A percentile compares a stretch with the other conserved stretches of the same genome.
These are phyloP conservation scores for Dipodomys merriami DNA, from an alignment of 2,113 vertebrate species.

Conservation along the genomic window DNA sequence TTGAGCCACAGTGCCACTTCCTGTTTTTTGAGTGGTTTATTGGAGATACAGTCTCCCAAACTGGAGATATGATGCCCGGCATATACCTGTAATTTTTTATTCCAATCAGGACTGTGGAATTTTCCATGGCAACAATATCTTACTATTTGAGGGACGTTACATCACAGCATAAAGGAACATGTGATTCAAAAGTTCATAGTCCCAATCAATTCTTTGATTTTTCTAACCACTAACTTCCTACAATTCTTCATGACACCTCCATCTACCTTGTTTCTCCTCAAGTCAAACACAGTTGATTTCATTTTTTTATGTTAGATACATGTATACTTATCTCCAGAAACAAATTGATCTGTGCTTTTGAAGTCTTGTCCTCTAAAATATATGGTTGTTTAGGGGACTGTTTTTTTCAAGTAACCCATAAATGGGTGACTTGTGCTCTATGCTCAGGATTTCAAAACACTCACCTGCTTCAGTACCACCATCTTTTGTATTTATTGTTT, in stretches of 20 bases:
- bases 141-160: background rate
- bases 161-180: background rate
- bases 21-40: no score
- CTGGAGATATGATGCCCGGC: no score
- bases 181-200: background rate
- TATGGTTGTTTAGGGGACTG: background rate
- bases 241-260: background rate
- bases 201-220: no score
- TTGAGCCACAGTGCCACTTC: no score
- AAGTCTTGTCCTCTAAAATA: constrained; percentile 26
- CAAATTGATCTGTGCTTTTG: background rate
- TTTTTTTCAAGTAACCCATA: background rate
- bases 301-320: background rate
- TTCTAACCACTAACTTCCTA: background rate
- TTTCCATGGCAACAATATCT: constrained; percentile 20
- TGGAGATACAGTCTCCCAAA: no score
- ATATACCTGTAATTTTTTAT: background rate
- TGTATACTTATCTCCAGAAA: constrained; percentile 18
- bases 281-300: background rate
- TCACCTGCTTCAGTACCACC: background rate
- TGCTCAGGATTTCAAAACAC: background rate
- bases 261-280: background rate
- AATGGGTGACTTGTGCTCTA: background rate
- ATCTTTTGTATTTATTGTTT: constrained; percentile 13
- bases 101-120: background rate